Base-by-base conservation (phyloP, 2,797 vertebrate species). In the Odontamblyopus lacepedii region DNA sequence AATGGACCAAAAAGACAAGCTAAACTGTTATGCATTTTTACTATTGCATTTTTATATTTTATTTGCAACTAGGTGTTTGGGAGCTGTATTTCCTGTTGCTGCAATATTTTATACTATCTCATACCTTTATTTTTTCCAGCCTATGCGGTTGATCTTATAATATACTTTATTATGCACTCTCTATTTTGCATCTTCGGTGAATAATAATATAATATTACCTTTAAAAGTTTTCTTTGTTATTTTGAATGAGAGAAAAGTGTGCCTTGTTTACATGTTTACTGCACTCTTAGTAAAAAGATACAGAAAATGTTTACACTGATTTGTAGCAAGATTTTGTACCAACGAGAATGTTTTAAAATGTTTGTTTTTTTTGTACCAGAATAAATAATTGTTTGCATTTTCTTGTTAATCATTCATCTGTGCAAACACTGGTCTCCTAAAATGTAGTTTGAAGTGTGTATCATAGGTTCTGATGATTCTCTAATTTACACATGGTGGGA, bases 241-340 rank as follows among this genome's bases (percentile, higher is more conserved):
- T 56, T 78, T 72, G 73, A 80, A 71, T 51, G 62, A 78, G 41
- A 68, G 73, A 66, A 78, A 75, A 74, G 79, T 73, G 78, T 79
- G 78, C 78, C 68, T 71, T 78, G 86, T 90, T 91, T 88, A 90
- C 87, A 88, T 71, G 57, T 78, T 81, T 76, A 76, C 75, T 87
- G 84, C 83, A 83, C 84, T 83, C 79, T 80, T 64, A 64, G 63
- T 38, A 6, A 62, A 81, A 76, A 83, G 78, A 80, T 81, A 57
- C 71, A 78, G 77, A 84, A 83, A 83, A 85, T 87, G 90, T 91
- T 91, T 90, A 91, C 89, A 90, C 77, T 87, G 79, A 89, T 90
- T 83, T 88, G 85, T 89, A 88, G 82, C 81, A 86, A 90, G 72
- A 73, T 85, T 81, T 85, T 78, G 53, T 82, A 68, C 77, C 69